Percentiles rank a stretch among this genome's conserved stretches.
phyloP scores from a whole-genome alignment of 2,113 vertebrate genomes.

The Coreoperca whiteheadi region DNA sequence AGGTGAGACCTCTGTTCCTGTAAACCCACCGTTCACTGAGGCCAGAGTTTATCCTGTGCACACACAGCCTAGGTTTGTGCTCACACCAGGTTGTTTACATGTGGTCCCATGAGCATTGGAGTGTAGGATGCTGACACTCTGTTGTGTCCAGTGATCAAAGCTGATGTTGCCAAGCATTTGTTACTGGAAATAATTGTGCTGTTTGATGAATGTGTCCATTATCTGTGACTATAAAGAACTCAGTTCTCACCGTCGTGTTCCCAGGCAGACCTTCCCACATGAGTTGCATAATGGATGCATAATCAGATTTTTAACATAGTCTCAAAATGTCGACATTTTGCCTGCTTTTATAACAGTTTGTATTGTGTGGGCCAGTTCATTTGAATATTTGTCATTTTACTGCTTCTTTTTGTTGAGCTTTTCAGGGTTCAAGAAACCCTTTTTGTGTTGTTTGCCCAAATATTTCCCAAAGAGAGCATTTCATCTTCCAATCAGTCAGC shows the following conservation, averaged over 20 bases:
- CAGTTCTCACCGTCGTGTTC: conserved; percentile 54
- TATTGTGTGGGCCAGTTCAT: conserved; percentile 45
- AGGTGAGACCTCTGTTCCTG: conserved; percentile 82
- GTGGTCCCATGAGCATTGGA: conserved; percentile 26
- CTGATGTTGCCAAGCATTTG: conserved; percentile 47
- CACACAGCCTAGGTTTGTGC: not conserved
- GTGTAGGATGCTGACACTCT: conserved; percentile 49
- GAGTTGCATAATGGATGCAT: conserved; percentile 67
- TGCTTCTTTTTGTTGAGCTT: conserved; percentile 19
- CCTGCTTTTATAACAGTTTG: conserved; percentile 52
- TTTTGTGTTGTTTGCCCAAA: conserved; percentile 5
- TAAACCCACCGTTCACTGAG: not conserved
- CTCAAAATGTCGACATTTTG: conserved; percentile 61
- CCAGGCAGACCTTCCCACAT: conserved; percentile 73
- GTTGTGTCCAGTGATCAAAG: conserved; percentile 49
- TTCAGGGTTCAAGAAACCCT: not conserved
- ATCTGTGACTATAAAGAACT: conserved; percentile 59
- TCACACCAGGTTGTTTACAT: conserved; percentile 14
- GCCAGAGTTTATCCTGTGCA: not conserved
- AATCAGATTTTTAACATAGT: conserved; percentile 71
- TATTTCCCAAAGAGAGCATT: not conserved
- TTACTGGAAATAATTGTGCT: conserved; percentile 49
- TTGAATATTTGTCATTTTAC: conserved; percentile 23
- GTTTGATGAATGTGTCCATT: conserved; percentile 73
- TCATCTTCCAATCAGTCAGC: not conserved